phyloP scores from a whole-genome alignment of 2,888 invertebrate species.

The Pristionchus maxplancki region DNA sequence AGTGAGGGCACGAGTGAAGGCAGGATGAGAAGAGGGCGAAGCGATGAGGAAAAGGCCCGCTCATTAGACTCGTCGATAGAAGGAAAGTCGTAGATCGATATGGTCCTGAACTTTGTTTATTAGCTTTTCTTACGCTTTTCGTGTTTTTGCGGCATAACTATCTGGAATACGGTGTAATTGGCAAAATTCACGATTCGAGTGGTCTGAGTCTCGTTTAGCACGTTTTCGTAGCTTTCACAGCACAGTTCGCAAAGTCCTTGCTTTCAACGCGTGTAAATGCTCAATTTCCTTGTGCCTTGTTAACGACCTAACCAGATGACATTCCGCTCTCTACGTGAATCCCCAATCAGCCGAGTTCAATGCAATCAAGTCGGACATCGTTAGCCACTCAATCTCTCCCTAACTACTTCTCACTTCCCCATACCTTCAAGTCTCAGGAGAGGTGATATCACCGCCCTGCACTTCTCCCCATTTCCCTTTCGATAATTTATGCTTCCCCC shows the following conservation, averaged over 20 bases:
- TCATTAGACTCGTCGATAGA: slow-evolving; percentile 21
- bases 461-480: neutral
- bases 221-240: no score
- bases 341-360: neutral
- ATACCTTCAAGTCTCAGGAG: neutral
- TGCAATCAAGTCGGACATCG: neutral
- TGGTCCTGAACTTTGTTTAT: slow-evolving; percentile 24
- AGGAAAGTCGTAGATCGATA: slow-evolving; percentile 52
- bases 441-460: slow-evolving; percentile 27
- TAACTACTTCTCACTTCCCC: slow-evolving; percentile 14
- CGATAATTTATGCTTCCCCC: slow-evolving; percentile 1
- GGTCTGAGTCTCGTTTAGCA: no score
- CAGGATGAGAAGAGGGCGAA: slow-evolving; percentile 1
- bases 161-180: no score
- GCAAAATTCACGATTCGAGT: no score
- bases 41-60: neutral
- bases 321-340: no score
- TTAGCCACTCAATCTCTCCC: neutral
- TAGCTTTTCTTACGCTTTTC: no score
- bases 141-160: no score
- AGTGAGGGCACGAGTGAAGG: neutral
- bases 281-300: no score
- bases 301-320: no score
- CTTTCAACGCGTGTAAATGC: no score
- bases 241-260: no score